Evolutionary conservation across 2,113 vertebrate species (phyloP).

Genomic region (Vombatus ursinus): DNA sequence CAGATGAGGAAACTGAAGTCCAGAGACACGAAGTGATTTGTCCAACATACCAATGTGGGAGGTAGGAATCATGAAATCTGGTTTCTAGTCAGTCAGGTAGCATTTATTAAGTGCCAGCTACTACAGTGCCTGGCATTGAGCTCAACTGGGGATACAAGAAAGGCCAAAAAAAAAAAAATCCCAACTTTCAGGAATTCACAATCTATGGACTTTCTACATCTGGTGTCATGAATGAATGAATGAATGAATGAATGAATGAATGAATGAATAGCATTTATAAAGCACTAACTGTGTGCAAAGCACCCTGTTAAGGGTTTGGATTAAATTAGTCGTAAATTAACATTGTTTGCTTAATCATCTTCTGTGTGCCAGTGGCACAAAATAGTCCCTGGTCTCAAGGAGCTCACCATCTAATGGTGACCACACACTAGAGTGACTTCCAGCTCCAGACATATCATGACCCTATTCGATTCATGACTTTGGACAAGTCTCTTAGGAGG

Average conservation of each 20-base stretch:
- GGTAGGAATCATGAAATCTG: neutral
- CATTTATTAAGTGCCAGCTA: neutral
- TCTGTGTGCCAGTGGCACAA: too few relatives aligned
- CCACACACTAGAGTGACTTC: too few relatives aligned
- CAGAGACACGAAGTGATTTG: neutral
- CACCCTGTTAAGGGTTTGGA: neutral
- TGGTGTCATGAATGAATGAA: too few relatives aligned
- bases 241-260: too few relatives aligned
- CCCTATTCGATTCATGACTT: too few relatives aligned
- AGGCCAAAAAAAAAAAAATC: neutral
- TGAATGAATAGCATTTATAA: too few relatives aligned
- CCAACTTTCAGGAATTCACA: neutral
- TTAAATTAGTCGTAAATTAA: neutral
- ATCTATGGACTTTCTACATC: too few relatives aligned
- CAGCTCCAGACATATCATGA: too few relatives aligned
- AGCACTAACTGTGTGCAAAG: too few relatives aligned
- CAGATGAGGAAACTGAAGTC: too few relatives aligned
- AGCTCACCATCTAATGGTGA: neutral
- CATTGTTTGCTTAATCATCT: too few relatives aligned
- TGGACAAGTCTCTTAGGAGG: too few relatives aligned
- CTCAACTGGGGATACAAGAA: neutral
- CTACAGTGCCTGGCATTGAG: neutral
- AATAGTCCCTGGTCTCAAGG: neutral
- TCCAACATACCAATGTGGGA: neutral
- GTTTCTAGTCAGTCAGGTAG: neutral